Conservation (phyloP, 2,797 vertebrate species). For the Chelidonichthys spinosus region DNA sequence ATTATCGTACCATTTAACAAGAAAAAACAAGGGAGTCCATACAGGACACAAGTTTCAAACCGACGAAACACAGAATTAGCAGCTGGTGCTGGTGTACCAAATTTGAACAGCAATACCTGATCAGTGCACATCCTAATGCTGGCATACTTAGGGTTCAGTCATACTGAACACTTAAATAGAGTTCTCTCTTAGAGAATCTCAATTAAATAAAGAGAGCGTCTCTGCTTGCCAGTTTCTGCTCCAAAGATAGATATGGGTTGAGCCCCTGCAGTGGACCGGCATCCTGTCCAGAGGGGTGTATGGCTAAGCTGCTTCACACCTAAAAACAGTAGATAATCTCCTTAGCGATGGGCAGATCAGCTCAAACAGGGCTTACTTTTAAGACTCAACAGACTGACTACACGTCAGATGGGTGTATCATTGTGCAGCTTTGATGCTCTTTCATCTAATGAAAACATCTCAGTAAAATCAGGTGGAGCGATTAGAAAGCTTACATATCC, state of each 20-base stretch:
- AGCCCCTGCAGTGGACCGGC: constrained; percentile 42
- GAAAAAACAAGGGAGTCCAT: neutral
- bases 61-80: neutral
- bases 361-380: constrained; percentile 49
- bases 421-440: constrained; percentile 30
- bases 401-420: constrained; percentile 28
- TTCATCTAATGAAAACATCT: constrained; percentile 39
- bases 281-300: constrained; percentile 61
- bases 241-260: constrained; percentile 39
- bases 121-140: constrained; percentile 6
- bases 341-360: constrained; percentile 54
- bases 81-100: neutral
- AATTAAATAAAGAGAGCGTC: neutral
- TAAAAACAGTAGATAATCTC: constrained; percentile 64
- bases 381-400: constrained; percentile 46
- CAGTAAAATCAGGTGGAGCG: constrained; percentile 11
- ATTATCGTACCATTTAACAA: neutral
- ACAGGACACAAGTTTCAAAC: neutral
- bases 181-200: too few relatives aligned
- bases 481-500: constrained; percentile 15
- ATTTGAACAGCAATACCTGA: neutral
- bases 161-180: neutral
- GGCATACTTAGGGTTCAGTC: neutral
- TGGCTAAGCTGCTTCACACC: constrained; percentile 58
- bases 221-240: constrained; percentile 29